A percentile compares a stretch with the other conserved stretches of the same genome.
These are phyloP conservation scores for Philypnodon macrostomus DNA, from an alignment of 2,797 vertebrate species.

Conservation along the genomic window DNA sequence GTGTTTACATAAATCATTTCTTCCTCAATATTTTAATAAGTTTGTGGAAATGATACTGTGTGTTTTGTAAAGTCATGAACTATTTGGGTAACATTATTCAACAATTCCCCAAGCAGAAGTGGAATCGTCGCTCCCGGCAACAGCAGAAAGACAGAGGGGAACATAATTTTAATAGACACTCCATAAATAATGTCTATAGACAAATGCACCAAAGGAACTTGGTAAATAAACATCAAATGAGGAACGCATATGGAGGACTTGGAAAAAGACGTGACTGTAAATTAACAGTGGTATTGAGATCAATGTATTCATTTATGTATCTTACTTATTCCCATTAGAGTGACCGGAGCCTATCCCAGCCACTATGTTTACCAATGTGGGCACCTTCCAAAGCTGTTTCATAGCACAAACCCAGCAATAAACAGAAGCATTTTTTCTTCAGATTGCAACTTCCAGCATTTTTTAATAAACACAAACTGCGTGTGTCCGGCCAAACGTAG, in stretches of 20 bases:
- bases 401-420: background rate
- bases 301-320: too few relatives aligned
- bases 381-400: slow-evolving; percentile 5
- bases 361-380: slow-evolving; percentile 2
- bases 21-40: slow-evolving; percentile 1
- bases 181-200: slow-evolving; percentile 6
- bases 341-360: too few relatives aligned
- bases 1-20: background rate
- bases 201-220: background rate
- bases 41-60: background rate
- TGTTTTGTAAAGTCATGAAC: slow-evolving; percentile 3
- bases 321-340: too few relatives aligned
- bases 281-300: background rate
- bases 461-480: slow-evolving; percentile 10
- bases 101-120: slow-evolving; percentile 4
- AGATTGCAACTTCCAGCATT: background rate
- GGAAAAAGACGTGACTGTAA: background rate
- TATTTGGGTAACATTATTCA: slow-evolving; percentile 2
- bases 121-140: slow-evolving; percentile 2
- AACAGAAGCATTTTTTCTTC: background rate
- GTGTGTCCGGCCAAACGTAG: slow-evolving; percentile 11
- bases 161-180: slow-evolving; percentile 7
- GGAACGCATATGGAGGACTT: background rate
- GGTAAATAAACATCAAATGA: background rate
- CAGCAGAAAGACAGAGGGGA: background rate